Evolutionary conservation across 2,888 invertebrate species (phyloP).

Genomic region (Zeuzera pyrina): DNA sequence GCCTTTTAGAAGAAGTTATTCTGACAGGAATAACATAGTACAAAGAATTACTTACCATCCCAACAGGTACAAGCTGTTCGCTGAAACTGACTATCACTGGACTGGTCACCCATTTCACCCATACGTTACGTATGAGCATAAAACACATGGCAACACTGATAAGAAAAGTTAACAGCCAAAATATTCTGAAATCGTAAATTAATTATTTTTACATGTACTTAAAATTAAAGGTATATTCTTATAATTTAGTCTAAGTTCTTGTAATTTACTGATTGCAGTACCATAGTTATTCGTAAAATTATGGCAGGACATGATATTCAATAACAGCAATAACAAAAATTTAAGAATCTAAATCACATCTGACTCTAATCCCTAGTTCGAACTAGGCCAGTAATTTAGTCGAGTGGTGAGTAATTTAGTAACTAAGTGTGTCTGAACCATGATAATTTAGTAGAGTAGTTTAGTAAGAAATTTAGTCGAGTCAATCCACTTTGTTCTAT

Average conservation of each 20-base stretch:
- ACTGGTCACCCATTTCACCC: slow-evolving; percentile 32
- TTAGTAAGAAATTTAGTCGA: no score
- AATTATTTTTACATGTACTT: slow-evolving; percentile 1
- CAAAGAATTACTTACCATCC: slow-evolving; percentile 20
- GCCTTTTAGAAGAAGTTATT: no score
- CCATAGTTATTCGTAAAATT: no score
- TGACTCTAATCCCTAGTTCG: no score
- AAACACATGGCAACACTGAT: slow-evolving; percentile 26
- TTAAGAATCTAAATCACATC: no score
- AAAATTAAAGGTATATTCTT: background rate
- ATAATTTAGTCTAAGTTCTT: slow-evolving; percentile 1
- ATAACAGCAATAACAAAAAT: no score
- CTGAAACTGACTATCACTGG: slow-evolving; percentile 40
- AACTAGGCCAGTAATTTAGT: no score
- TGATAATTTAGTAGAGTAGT: no score
- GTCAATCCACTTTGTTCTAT: no score
- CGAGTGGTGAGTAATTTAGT: no score
- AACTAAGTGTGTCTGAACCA: no score
- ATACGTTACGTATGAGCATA: slow-evolving; percentile 28
- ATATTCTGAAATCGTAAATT: slow-evolving; percentile 23
- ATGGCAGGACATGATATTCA: no score
- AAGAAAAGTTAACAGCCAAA: slow-evolving; percentile 32
- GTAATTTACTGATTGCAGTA: background rate
- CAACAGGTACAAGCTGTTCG: slow-evolving; percentile 28
- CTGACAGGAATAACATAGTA: background rate